phyloP scores from a whole-genome alignment of 2,113 vertebrate species.

The Anoura caudifer region DNA sequence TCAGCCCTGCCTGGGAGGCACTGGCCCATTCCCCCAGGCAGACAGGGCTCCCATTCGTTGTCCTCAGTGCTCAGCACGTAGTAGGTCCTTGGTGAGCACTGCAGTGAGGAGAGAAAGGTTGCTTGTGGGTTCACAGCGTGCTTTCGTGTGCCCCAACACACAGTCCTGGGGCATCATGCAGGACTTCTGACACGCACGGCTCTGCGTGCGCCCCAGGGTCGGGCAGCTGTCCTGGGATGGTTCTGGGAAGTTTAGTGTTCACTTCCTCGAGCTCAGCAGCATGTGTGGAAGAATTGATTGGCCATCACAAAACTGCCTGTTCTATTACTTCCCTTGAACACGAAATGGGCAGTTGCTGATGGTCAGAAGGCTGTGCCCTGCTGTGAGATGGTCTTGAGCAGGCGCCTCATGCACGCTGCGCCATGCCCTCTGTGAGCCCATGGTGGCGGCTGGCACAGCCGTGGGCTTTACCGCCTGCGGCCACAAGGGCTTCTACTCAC shows the following conservation, averaged over 20 bases:
- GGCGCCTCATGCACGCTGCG: no score
- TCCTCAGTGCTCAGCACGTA: not conserved
- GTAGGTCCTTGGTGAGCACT: not conserved
- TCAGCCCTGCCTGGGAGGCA: no score
- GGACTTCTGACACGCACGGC: not conserved
- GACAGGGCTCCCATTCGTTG: not conserved
- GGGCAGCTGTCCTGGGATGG: not conserved
- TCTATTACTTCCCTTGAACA: rapidly evolving
- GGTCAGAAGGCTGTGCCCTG: not conserved
- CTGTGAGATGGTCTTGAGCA: not conserved
- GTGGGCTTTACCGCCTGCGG: no score
- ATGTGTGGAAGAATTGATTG: not conserved
- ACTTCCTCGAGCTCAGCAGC: not conserved
- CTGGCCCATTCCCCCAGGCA: not conserved
- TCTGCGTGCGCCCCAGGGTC: no score
- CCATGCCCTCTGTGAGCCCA: no score
- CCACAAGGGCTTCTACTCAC: not conserved
- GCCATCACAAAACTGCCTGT: rapidly evolving
- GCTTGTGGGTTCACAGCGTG: not conserved
- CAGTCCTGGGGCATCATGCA: not conserved
- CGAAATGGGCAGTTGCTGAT: not conserved
- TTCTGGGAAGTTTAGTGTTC: not conserved
- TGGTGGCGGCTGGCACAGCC: no score
- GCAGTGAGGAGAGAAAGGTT: rapidly evolving
- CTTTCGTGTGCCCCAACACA: not conserved